These are phyloP conservation scores for Huso huso DNA, from an alignment of 2,797 vertebrate species.

Conservation along the genomic window DNA sequence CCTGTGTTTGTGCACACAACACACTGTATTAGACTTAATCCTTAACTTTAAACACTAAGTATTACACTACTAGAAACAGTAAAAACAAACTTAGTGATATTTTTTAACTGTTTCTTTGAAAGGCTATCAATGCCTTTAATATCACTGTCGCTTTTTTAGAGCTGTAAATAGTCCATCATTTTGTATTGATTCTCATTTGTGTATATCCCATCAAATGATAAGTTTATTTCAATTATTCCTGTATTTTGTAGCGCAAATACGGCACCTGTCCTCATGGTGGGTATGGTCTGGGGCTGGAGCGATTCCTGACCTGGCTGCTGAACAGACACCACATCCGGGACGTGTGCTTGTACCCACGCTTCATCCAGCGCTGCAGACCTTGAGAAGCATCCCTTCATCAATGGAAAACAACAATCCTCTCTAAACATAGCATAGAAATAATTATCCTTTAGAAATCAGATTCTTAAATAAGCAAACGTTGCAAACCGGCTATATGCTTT, in stretches of 20 bases:
- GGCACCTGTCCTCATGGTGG: constrained; percentile 90
- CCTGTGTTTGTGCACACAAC: no score
- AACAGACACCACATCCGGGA: constrained; percentile 91
- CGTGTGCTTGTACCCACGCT: constrained; percentile 89
- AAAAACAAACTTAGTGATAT: no score
- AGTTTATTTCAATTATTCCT: not conserved
- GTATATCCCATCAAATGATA: no score
- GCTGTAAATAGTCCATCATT: not conserved
- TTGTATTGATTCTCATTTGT: no score
- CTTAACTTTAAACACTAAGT: no score
- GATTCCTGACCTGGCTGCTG: constrained; percentile 96
- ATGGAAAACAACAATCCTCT: not conserved
- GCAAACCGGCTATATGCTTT: not conserved
- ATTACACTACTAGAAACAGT: no score
- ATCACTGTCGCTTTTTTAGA: no score
- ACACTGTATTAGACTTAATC: no score
- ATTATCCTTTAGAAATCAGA: not conserved
- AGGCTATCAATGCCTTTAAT: no score
- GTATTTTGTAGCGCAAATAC: constrained; percentile 74
- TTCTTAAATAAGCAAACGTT: not conserved
- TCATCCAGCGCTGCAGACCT: constrained; percentile 88
- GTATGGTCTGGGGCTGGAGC: constrained; percentile 86
- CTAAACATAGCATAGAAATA: not conserved
- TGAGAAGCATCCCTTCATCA: constrained; percentile 30
- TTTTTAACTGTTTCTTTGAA: no score